phyloP scores from a whole-genome alignment of 2,888 invertebrate genomes.

The Balanococcus diminutus region DNA sequence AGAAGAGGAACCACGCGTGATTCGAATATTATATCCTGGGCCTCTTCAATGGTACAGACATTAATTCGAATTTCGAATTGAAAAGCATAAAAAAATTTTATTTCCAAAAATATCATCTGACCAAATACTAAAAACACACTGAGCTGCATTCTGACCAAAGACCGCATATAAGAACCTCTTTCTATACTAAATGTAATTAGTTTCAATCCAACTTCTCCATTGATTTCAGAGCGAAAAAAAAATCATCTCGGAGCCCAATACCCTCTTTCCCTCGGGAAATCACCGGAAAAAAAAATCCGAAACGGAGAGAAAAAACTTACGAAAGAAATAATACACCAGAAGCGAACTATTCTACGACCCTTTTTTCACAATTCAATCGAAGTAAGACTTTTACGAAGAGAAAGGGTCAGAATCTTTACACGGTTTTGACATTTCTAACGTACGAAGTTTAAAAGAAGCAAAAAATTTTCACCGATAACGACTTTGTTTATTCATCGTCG shows the following conservation, averaged over 20 bases:
- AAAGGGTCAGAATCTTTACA: not conserved
- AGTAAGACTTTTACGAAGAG: not conserved
- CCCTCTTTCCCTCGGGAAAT: constrained; percentile 13
- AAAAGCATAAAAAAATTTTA: no score
- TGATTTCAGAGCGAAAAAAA: not conserved
- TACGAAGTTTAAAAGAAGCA: no score
- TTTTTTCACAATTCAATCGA: not conserved
- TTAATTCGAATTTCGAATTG: not conserved
- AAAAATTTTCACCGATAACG: not conserved
- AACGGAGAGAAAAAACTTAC: not conserved
- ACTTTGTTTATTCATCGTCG: not conserved
- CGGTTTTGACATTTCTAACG: not conserved
- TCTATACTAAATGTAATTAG: not conserved
- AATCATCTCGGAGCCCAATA: not conserved
- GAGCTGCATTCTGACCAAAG: not conserved
- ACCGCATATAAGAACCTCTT: not conserved
- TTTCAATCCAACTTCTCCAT: not conserved
- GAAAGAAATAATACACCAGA: not conserved
- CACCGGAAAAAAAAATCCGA: constrained; percentile 3
- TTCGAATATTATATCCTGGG: not conserved
- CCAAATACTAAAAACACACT: not conserved
- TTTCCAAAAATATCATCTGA: not conserved
- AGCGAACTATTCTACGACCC: not conserved
- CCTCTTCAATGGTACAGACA: not conserved
- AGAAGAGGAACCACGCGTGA: not conserved